Base-by-base conservation (phyloP, 2,797 vertebrate species). In the Helicolenus hilgendorfi region DNA sequence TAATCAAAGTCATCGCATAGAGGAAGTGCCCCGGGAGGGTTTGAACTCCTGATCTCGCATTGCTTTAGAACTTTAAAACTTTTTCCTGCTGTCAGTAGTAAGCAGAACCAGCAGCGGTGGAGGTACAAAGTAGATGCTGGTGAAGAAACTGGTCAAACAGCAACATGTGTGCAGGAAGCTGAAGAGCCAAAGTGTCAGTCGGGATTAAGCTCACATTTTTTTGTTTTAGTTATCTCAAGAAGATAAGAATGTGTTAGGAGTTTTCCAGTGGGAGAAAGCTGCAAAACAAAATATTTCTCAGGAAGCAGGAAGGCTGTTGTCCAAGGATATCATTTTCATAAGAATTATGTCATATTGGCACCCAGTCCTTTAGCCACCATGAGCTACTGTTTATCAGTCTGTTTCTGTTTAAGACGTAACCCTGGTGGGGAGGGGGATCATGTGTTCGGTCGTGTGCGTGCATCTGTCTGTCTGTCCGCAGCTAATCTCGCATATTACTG, bases 91-190 rank as follows among this genome's bases (percentile, higher is more conserved):
- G 72, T 69, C 63, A 15, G 35, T 41, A 49, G 1, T 49, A 24
- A 72, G 76, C 36, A 71, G 82, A 56, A 74, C 72, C 49, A 62
- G 79, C 49, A 62, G 79, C 1, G 0, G 24, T 11, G 58, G 84
- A 81, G 49, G 15, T 38, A 24, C 15, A 68, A 76, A 79, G 62
- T 53, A 69, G 41, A 60, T 15, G 29, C n/a, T 38, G 68, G 55
- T 55, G 59, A 72, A 73, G 58, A 56, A 69, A 69, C 29, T 0
- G 24, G 62, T 84, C 73, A 72, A 79, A 89, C 71, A 5, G 0
- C 72, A 72, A 81, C 64, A 91, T 77, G 68, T 71, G 79, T 55
- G 59, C 67, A 85, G 45, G 72, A 82, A 72, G 69, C 67, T 6
- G 36, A 68, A 14, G 71, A 83, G 78, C 72, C 72, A 86, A 68